These are phyloP conservation scores for Mastomys coucha DNA, from an alignment of 2,113 vertebrate genomes.

Conservation along the genomic window DNA sequence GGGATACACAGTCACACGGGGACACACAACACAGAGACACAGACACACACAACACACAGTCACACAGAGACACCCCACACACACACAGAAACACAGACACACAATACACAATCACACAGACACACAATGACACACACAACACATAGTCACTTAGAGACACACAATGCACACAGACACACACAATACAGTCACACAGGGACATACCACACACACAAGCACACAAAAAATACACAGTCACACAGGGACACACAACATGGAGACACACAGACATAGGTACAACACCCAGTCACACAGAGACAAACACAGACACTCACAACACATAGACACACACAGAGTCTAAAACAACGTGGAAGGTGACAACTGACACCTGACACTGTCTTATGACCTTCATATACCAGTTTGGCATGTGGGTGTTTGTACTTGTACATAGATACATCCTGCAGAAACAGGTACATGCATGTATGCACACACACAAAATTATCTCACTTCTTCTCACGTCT, in stretches of 20 bases:
- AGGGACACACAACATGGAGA: no score
- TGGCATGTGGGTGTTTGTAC: not conserved
- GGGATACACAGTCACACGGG: no score
- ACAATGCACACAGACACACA: no score
- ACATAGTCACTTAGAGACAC: no score
- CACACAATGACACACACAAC: not conserved
- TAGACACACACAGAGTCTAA: not conserved
- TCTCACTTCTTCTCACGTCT: not conserved
- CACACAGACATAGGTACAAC: no score
- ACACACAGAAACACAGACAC: not conserved
- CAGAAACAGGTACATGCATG: rapidly evolving
- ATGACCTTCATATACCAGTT: not conserved
- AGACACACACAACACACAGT: not conserved
- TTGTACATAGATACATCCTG: not conserved
- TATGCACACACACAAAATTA: not conserved
- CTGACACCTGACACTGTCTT: no score
- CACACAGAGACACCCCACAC: not conserved
- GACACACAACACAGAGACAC: no score
- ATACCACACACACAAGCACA: not conserved
- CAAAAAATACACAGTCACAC: no score
- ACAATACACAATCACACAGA: not conserved
- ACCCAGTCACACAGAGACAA: not conserved
- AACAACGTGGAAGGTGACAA: not conserved
- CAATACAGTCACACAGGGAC: no score
- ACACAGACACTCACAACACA: not conserved